A percentile compares a stretch with the other conserved stretches of the same genome.
These are phyloP conservation scores for Sebastes trivittatus DNA, from an alignment of 2,797 vertebrate species.

Conservation along the genomic window DNA sequence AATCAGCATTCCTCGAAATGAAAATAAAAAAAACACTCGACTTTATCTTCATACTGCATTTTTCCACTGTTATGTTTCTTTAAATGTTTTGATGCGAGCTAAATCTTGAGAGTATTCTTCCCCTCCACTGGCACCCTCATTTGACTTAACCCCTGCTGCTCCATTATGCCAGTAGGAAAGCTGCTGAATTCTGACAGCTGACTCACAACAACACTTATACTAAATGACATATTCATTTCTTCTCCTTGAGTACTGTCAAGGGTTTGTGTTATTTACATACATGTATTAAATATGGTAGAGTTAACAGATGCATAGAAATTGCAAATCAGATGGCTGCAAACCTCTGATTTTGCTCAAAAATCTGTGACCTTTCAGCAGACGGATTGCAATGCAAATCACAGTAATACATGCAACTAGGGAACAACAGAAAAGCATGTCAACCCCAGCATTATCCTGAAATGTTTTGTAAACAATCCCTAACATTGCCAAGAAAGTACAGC, in stretches of 20 bases:
- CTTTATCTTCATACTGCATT: neutral
- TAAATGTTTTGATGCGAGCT: neutral
- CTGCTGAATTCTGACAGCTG: neutral
- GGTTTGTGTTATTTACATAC: neutral
- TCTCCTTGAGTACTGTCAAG: neutral
- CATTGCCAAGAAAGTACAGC: neutral
- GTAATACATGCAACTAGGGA: neutral
- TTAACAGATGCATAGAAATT: neutral
- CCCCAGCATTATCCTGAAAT: neutral
- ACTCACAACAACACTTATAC: neutral
- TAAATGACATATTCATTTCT: neutral
- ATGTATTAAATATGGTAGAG: neutral
- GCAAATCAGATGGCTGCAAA: neutral
- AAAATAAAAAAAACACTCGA: neutral
- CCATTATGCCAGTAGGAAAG: neutral
- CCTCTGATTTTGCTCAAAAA: neutral
- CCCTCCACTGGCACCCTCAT: neutral
- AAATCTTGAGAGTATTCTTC: neutral
- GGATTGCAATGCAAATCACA: neutral
- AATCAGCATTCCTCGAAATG: neutral
- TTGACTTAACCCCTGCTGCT: neutral
- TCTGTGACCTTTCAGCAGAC: neutral
- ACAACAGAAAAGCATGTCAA: neutral
- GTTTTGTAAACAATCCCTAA: neutral
- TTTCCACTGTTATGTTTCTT: neutral